Evolutionary conservation across 2,113 vertebrate species (phyloP), one percentile per base, ranked within the genome.

Genomic region (Onychostoma macrolepis): DNA sequence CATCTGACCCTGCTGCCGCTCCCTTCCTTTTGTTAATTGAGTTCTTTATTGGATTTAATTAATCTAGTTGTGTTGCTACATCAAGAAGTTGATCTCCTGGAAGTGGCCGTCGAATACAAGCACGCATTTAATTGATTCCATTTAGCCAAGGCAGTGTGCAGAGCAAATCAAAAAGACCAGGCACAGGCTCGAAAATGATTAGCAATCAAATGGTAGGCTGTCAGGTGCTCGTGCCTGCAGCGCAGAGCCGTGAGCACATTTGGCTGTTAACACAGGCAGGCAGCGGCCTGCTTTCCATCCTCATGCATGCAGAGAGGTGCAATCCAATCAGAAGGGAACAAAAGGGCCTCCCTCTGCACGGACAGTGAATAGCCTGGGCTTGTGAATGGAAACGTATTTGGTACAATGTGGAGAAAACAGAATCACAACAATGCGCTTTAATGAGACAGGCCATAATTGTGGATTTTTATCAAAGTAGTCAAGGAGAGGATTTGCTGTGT

Each of bases 101-200:
- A 93, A 92, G 92, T 87, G 90, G 90, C 85, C 86, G 87, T 85
- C 89, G 88, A 92, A 91, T 89, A 91, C 90, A 92, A 91, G 90
- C 91, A 81, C 85, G 69, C 85, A 87, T 93, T 94, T 93, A 94
- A 93, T 92, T 94, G 92, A 94, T 93, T 94, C 90, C 90, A 92
- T 93, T 94, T 92, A 92, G 88, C 91, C 91, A 90, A 92, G 92
- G 89, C 87, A 83, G 88, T 89, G 88, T 83, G 85, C 85, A 87
- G 87, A 89, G 91, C 89, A 90, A 92, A 90, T 92, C 91, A 91
- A 88, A 50, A 89, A 89, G 83, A 71, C 38, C 75, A 88, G 93
- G 76, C 80, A 77, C 28, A n/a, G 83, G 81, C 90, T 92, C 76
- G 88, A 90, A 90, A 92, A 90, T 90, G 89, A 94, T 93, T 92